Evolutionary conservation across 2,113 vertebrate genomes (phyloP).

Genomic region (human): GRCh38 chr2:17116001-17116500

Average conservation of each 20-base stretch:
- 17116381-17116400: background rate
- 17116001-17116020: background rate
- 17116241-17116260: background rate
- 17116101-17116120: background rate
- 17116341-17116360: background rate
- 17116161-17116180: background rate
- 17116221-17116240: no score
- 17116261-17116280: background rate
- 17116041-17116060: background rate
- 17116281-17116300: background rate
- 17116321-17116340: background rate
- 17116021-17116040: background rate
- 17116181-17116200: background rate
- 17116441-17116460: background rate
- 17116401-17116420: background rate
- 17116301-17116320: background rate
- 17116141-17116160: background rate
- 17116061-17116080: background rate
- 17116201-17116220: background rate
- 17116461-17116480: background rate
- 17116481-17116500: background rate
- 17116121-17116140: background rate
- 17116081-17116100: constrained; percentile 17
- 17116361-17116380: background rate
- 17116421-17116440: background rate